Evolutionary conservation across 2,888 invertebrate species (phyloP).

Genomic region (Dryomyza anilis): DNA sequence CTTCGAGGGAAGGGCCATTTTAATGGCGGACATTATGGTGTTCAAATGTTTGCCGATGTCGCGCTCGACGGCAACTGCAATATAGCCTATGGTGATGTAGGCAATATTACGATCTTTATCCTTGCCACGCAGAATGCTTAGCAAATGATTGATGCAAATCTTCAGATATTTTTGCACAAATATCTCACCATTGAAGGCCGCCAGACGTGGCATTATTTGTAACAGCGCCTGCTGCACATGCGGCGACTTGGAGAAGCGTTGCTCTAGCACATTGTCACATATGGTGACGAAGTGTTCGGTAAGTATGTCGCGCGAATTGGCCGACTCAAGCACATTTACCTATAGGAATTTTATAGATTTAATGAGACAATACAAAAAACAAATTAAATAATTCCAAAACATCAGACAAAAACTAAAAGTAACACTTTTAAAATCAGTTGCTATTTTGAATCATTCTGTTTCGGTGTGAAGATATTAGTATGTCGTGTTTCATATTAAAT

Average conservation of each 20-base stretch:
- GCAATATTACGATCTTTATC: slow-evolving; percentile 87
- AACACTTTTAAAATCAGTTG: no score
- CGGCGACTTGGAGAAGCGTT: slow-evolving; percentile 74
- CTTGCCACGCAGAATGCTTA: slow-evolving; percentile 76
- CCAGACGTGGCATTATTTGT: slow-evolving; percentile 85
- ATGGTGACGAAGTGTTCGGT: slow-evolving; percentile 82
- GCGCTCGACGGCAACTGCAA: slow-evolving; percentile 85
- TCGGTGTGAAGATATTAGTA: no score
- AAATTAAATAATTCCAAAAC: neutral
- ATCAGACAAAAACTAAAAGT: neutral
- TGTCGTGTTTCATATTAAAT: no score
- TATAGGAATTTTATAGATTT: no score
- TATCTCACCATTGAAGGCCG: slow-evolving; percentile 85
- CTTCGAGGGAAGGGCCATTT: slow-evolving; percentile 75
- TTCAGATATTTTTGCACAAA: slow-evolving; percentile 79
- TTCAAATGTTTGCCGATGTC: slow-evolving; percentile 81
- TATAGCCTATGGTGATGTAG: slow-evolving; percentile 87
- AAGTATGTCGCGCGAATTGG: slow-evolving; percentile 82
- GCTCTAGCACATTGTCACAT: slow-evolving; percentile 77
- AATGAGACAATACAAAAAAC: neutral
- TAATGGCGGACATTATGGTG: slow-evolving; percentile 84
- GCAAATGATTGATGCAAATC: slow-evolving; percentile 77
- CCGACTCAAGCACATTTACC: slow-evolving; percentile 78
- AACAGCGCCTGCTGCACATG: slow-evolving; percentile 88
- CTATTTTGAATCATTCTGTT: no score